Evolutionary conservation across 2,888 invertebrate genomes (phyloP).

Genomic region (Balanococcus diminutus): DNA sequence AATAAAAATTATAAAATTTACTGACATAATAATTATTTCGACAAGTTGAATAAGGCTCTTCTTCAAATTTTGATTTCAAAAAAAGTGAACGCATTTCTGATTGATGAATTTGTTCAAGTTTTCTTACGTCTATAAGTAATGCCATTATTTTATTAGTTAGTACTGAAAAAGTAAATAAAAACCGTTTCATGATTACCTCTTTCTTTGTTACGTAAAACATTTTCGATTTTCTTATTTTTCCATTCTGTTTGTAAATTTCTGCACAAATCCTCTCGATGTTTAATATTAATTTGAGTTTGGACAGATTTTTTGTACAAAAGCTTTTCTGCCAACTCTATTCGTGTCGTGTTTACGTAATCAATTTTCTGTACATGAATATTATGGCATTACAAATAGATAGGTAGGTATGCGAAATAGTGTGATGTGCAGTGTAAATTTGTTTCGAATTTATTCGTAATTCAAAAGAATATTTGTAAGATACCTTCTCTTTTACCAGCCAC

Average conservation of each 20-base stretch:
- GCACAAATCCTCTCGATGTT: neutral
- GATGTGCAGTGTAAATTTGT: too few relatives aligned
- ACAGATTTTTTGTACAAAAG: neutral
- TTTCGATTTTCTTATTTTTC: conserved; percentile 10
- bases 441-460: too few relatives aligned
- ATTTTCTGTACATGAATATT: neutral
- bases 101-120: neutral
- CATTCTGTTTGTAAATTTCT: neutral
- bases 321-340: conserved; percentile 2
- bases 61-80: conserved; percentile 8
- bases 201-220: neutral
- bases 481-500: conserved; percentile 36
- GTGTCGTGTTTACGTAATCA: conserved; percentile 24
- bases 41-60: neutral
- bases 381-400: neutral
- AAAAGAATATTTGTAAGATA: too few relatives aligned
- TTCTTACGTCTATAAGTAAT: neutral
- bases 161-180: neutral
- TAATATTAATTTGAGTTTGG: neutral
- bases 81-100: neutral
- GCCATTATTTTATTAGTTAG: neutral
- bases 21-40: neutral
- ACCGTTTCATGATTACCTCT: neutral
- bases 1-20: conserved; percentile 29
- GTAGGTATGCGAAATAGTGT: too few relatives aligned